phyloP scores from a whole-genome alignment of 2,113 vertebrate genomes.

The Pao palembangensis region DNA sequence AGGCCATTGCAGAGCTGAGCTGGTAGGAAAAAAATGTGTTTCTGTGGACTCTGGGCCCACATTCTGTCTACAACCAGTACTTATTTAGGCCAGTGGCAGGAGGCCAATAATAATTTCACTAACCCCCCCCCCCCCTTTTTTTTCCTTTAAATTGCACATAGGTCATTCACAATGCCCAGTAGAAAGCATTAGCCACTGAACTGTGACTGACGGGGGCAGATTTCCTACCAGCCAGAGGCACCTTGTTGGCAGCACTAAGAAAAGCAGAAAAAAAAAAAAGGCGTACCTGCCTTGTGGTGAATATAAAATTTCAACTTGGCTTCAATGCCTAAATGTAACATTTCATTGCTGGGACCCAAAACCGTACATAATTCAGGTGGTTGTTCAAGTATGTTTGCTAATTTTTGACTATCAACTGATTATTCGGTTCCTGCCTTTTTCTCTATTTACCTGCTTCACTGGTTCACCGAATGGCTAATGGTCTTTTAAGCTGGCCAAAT shows the following conservation, averaged over 20 bases:
- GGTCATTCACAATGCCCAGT: slow-evolving; percentile 51
- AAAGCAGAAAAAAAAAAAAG: slow-evolving; percentile 13
- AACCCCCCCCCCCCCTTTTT: slow-evolving; percentile 27
- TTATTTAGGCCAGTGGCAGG: slow-evolving; percentile 52
- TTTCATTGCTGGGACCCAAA: slow-evolving; percentile 16
- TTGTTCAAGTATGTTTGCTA: slow-evolving; percentile 70
- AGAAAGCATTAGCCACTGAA: slow-evolving; percentile 63
- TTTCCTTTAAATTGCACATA: slow-evolving; percentile 62
- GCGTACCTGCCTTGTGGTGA: background rate
- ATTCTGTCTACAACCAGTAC: slow-evolving; percentile 53
- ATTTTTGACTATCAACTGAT: slow-evolving; percentile 74
- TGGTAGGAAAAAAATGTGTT: slow-evolving; percentile 39
- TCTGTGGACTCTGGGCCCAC: slow-evolving; percentile 31
- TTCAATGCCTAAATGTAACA: background rate
- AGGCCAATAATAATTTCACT: slow-evolving; percentile 66
- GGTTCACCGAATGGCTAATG: slow-evolving; percentile 71
- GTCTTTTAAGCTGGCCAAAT: slow-evolving; percentile 66
- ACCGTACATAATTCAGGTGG: slow-evolving; percentile 58
- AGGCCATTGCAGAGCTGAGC: slow-evolving; percentile 34
- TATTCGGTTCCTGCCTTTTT: slow-evolving; percentile 65
- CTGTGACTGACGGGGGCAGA: slow-evolving; percentile 52
- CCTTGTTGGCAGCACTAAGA: slow-evolving; percentile 26
- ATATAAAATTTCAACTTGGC: slow-evolving; percentile 5
- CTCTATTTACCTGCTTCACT: slow-evolving; percentile 70
- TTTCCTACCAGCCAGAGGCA: slow-evolving; percentile 48